phyloP scores from a whole-genome alignment of 1,140 invertebrate species.

The Drosophila micromelanica region DNA sequence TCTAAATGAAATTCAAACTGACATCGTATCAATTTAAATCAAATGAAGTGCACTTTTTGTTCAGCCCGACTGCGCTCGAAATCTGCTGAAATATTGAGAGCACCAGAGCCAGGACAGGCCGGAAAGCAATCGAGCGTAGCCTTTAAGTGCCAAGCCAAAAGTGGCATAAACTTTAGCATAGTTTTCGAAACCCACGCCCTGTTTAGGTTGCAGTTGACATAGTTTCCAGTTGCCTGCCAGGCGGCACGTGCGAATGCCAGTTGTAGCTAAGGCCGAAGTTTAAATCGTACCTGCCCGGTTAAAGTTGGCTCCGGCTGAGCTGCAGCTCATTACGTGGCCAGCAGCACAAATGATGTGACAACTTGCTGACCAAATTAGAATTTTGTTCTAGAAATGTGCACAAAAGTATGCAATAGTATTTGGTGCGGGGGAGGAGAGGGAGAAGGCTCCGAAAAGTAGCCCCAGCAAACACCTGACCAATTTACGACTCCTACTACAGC shows the following conservation, averaged over 20 bases:
- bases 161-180: conserved; percentile 68
- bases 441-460: background rate
- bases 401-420: conserved; percentile 38
- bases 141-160: conserved; percentile 60
- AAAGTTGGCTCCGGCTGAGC: conserved; percentile 40
- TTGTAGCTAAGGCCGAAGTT: conserved; percentile 20
- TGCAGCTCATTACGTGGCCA: conserved; percentile 77
- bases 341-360: conserved; percentile 69
- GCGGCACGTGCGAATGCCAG: conserved; percentile 69
- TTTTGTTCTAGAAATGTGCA: conserved; percentile 44
- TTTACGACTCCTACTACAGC: conserved; percentile 41
- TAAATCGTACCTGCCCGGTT: conserved; percentile 15
- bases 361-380: conserved; percentile 71
- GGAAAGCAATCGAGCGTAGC: conserved; percentile 65
- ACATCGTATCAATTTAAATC: conserved; percentile 80
- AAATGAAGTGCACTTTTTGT: conserved; percentile 78
- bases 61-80: conserved; percentile 34
- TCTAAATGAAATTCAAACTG: conserved; percentile 74
- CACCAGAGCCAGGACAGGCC: conserved; percentile 25
- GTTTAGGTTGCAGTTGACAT: conserved; percentile 57
- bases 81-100: conserved; percentile 47
- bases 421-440: background rate
- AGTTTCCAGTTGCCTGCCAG: conserved; percentile 40
- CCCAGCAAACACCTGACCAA: conserved; percentile 18
- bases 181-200: conserved; percentile 21